A percentile compares a stretch with the other conserved stretches of the same genome.
Evolutionary conservation across 2,797 vertebrate genomes (phyloP).

Genomic region (Arctocebus calabarensis): DNA sequence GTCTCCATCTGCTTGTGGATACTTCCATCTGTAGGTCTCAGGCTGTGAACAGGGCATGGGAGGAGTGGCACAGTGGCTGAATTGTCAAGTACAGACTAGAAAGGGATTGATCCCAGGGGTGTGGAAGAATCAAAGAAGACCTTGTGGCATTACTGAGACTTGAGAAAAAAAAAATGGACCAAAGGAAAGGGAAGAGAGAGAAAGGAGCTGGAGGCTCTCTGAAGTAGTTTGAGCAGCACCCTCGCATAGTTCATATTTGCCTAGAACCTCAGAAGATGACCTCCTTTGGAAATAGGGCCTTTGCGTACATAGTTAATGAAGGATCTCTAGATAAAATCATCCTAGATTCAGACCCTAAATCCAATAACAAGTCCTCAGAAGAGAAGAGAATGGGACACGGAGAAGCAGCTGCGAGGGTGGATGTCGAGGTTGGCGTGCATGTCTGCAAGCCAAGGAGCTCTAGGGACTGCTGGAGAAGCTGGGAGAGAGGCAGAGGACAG

Average conservation of each 20-base stretch:
- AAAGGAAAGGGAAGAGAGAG: neutral
- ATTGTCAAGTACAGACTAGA: neutral
- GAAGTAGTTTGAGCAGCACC: fast-evolving
- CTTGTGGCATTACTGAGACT: neutral
- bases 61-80: neutral
- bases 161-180: neutral
- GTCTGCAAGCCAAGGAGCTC: no score
- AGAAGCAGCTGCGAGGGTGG: neutral
- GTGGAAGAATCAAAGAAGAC: neutral
- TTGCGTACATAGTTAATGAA: neutral
- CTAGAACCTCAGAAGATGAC: neutral
- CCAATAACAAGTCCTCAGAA: neutral
- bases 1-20: neutral
- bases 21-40: neutral
- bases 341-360: neutral
- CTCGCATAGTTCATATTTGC: neutral
- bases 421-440: no score
- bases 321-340: neutral
- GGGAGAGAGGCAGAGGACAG: neutral
- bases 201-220: neutral
- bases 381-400: neutral
- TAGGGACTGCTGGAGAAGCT: neutral
- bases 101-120: neutral
- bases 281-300: neutral
- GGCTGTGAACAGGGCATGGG: neutral